phyloP scores from a whole-genome alignment of 2,113 vertebrate species.

The Clarias gariepinus region DNA sequence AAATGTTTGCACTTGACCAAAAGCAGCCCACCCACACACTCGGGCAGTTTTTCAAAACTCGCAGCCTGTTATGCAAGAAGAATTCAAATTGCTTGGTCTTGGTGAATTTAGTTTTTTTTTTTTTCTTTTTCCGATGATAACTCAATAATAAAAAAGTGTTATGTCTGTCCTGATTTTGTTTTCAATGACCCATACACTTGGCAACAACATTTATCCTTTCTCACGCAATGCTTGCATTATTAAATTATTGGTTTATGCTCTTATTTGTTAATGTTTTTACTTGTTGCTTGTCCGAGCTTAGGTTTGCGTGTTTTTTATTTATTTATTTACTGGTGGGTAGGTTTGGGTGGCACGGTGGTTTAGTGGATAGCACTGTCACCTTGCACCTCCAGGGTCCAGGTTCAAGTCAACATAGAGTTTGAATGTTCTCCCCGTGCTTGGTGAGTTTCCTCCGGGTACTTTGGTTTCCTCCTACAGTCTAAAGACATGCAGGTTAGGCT shows the following conservation, averaged over 20 bases:
- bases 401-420: not conserved
- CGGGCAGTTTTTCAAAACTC: constrained; percentile 64
- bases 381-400: no score
- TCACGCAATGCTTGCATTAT: not conserved
- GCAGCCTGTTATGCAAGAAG: constrained; percentile 68
- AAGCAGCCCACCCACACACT: constrained; percentile 70
- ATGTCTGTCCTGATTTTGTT: not conserved
- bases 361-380: no score
- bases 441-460: no score
- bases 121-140: constrained; percentile 35
- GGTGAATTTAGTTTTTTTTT: constrained; percentile 5
- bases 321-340: no score
- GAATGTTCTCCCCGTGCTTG: not conserved
- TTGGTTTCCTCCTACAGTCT: no score
- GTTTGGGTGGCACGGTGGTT: no score
- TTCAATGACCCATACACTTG: not conserved
- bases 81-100: constrained; percentile 56
- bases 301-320: not conserved
- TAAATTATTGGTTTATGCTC: not conserved
- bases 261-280: not conserved
- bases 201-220: not conserved
- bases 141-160: constrained; percentile 47
- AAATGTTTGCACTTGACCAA: constrained; percentile 77
- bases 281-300: not conserved
- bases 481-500: no score